These are phyloP conservation scores for Rallus crepitans DNA, from an alignment of 2,797 vertebrate genomes.

Conservation along the genomic window DNA sequence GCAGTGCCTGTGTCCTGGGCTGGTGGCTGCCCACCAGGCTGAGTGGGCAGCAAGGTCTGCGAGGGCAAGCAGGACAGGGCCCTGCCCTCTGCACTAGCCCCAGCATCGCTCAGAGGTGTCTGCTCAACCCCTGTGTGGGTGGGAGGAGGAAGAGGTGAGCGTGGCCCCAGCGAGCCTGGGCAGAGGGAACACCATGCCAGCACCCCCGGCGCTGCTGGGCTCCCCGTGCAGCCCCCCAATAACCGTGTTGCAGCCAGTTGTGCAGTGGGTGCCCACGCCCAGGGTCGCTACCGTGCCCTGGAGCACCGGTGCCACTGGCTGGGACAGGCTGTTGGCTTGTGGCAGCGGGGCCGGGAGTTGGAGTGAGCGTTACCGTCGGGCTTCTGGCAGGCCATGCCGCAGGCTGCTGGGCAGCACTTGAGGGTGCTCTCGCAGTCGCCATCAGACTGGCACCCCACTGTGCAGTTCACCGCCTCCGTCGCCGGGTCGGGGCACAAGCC, in stretches of 20 bases:
- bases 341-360: neutral
- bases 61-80: rapidly evolving
- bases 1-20: neutral
- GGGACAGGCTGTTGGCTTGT: rapidly evolving
- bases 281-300: rapidly evolving
- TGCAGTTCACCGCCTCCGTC: slow-evolving; percentile 42
- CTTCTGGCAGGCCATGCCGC: slow-evolving; percentile 68
- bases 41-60: neutral
- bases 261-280: rapidly evolving
- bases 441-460: slow-evolving; percentile 67
- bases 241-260: rapidly evolving
- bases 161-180: rapidly evolving
- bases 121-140: rapidly evolving
- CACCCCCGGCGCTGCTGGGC: rapidly evolving
- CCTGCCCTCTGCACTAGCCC: neutral
- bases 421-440: slow-evolving; percentile 70
- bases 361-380: slow-evolving; percentile 59
- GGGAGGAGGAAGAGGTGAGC: neutral
- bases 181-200: neutral
- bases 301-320: neutral
- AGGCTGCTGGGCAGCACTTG: slow-evolving; percentile 69
- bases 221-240: rapidly evolving
- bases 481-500: slow-evolving; percentile 55
- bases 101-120: rapidly evolving
- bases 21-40: neutral